Evolutionary conservation across 2,888 invertebrate genomes (phyloP).

Genomic region (Diarsia rubi): DNA sequence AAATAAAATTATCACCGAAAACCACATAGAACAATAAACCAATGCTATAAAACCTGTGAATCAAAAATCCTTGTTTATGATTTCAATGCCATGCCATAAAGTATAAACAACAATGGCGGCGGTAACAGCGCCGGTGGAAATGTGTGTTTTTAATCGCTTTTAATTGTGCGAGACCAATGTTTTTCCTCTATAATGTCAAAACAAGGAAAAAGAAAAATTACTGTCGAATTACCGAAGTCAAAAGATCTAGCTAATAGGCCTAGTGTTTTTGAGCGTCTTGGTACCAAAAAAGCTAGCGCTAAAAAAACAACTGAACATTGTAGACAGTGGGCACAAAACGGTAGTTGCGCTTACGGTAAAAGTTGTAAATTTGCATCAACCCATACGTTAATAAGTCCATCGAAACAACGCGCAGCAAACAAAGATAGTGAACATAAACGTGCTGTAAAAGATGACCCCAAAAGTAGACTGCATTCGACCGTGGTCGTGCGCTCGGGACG

Average conservation of each 20-base stretch:
- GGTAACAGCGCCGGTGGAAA: constrained; percentile 69
- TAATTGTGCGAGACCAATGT: constrained; percentile 85
- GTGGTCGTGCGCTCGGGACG: constrained; percentile 91
- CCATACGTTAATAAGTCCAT: constrained; percentile 94
- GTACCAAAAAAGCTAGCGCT: constrained; percentile 92
- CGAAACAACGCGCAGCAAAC: constrained; percentile 93
- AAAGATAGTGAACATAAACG: constrained; percentile 91
- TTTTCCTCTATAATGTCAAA: constrained; percentile 90
- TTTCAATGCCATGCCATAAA: constrained; percentile 14
- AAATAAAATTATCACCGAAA: no score
- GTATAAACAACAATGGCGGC: constrained; percentile 74
- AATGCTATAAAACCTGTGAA: not conserved
- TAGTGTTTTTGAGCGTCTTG: constrained; percentile 96
- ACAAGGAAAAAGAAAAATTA: constrained; percentile 95
- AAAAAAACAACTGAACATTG: constrained; percentile 93
- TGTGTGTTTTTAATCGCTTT: constrained; percentile 69
- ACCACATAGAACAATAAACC: no score
- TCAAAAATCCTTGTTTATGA: constrained; percentile 18
- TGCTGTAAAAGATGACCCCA: constrained; percentile 91
- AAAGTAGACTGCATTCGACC: constrained; percentile 92
- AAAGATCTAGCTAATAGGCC: constrained; percentile 93
- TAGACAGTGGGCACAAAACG: constrained; percentile 95
- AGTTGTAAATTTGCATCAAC: constrained; percentile 94
- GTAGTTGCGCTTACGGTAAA: constrained; percentile 95
- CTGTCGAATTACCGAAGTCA: constrained; percentile 93